These are phyloP conservation scores for Mareca penelope DNA, from an alignment of 2,797 vertebrate genomes.

Conservation along the genomic window DNA sequence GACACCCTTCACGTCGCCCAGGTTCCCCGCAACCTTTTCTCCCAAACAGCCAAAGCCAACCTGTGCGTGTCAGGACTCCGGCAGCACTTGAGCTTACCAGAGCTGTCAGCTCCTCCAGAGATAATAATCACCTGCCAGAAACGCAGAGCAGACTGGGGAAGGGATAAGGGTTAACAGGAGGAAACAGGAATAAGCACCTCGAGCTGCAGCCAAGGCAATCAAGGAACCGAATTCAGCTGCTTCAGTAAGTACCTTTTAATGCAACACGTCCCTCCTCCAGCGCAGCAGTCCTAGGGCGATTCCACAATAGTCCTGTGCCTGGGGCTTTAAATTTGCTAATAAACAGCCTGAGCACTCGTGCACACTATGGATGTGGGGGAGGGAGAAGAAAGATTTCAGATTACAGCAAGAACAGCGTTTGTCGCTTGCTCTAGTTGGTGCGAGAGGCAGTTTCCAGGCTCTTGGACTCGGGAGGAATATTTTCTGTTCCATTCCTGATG, in stretches of 20 bases:
- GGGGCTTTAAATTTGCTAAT: slow-evolving; percentile 38
- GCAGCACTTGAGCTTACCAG: not conserved
- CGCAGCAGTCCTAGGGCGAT: not conserved
- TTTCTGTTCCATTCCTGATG: slow-evolving; percentile 48
- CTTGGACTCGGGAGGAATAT: not conserved
- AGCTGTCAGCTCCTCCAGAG: not conserved
- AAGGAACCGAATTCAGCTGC: not conserved
- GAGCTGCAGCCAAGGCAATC: slow-evolving; percentile 14
- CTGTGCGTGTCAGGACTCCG: not conserved
- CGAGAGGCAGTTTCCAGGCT: slow-evolving; percentile 32
- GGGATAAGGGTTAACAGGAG: slow-evolving; percentile 34
- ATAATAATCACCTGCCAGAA: slow-evolving; percentile 44
- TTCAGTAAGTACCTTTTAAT: not conserved
- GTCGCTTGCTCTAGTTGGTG: slow-evolving; percentile 13
- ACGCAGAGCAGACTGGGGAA: slow-evolving; percentile 4
- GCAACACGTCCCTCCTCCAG: not conserved
- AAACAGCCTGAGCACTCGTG: not conserved
- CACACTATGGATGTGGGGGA: not conserved
- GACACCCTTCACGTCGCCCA: rapidly evolving
- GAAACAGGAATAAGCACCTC: not conserved
- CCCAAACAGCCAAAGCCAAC: not conserved
- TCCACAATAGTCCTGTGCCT: not conserved
- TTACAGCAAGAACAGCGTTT: slow-evolving; percentile 21
- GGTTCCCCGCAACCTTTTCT: not conserved
- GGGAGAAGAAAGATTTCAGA: slow-evolving; percentile 13